These are phyloP conservation scores for Ptychodera flava DNA, from an alignment of 35 echinoderm and acorn worm genomes.

Conservation along the genomic window DNA sequence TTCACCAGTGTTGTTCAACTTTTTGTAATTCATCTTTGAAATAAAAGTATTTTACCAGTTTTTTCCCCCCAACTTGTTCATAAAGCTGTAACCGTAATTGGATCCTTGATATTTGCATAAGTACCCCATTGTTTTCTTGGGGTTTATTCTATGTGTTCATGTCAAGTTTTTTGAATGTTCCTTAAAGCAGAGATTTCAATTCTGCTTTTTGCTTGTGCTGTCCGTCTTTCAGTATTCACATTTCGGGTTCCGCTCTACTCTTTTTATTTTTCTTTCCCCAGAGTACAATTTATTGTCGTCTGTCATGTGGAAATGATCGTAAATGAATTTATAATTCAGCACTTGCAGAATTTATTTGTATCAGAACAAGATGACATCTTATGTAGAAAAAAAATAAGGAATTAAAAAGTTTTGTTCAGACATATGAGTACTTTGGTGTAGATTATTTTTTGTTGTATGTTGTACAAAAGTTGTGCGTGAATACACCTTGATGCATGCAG, in stretches of 20 bases:
- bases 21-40: not conserved
- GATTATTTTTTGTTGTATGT: too few relatives aligned
- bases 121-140: not conserved
- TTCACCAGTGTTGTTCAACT: not conserved
- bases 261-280: not conserved
- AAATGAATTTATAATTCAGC: not conserved
- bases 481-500: too few relatives aligned
- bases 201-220: not conserved
- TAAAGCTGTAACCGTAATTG: not conserved
- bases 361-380: not conserved
- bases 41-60: not conserved
- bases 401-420: not conserved
- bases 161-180: not conserved
- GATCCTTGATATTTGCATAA: not conserved
- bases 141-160: not conserved
- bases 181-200: not conserved
- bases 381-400: not conserved
- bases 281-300: not conserved
- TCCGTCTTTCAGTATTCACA: not conserved
- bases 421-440: not conserved
- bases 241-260: not conserved
- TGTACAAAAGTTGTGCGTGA: too few relatives aligned
- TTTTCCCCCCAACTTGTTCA: not conserved
- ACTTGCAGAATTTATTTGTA: constrained; percentile 1
- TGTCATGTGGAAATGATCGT: not conserved